Conservation (phyloP, 2,113 vertebrate species). For the Lagopus leucura region DNA sequence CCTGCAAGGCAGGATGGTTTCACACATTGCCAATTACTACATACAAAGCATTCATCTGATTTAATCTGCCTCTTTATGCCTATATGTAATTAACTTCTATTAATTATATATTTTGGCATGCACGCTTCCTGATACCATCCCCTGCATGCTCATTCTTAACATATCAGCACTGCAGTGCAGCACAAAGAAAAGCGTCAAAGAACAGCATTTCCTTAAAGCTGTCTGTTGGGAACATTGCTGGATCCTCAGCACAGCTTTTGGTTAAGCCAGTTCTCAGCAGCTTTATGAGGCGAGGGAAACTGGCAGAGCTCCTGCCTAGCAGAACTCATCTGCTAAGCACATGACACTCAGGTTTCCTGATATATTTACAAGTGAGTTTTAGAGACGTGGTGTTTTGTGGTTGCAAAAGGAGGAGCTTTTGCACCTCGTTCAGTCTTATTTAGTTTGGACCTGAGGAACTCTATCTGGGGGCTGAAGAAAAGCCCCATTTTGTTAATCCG, state of each 20-base stretch:
- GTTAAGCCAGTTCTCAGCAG: neutral
- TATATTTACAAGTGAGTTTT: neutral
- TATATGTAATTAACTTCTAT: neutral
- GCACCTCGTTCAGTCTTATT: neutral
- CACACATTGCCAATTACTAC: neutral
- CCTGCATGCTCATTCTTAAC: neutral
- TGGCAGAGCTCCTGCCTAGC: neutral
- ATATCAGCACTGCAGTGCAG: neutral
- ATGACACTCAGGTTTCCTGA: neutral
- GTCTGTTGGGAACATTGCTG: neutral
- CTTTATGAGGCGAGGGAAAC: neutral
- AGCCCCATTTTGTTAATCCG: neutral
- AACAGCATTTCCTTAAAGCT: neutral
- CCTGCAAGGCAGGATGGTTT: neutral
- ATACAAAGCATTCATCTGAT: neutral
- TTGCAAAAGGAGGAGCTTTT: neutral
- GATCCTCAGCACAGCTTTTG: neutral
- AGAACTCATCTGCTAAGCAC: neutral
- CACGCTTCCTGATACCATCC: neutral
- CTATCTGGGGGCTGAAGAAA: neutral
- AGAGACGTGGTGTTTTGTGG: neutral
- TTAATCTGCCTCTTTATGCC: neutral
- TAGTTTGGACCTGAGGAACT: neutral
- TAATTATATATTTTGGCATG: neutral
- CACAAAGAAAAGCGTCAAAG: neutral